phyloP scores from a whole-genome alignment of 2,888 invertebrate genomes.

The Dascillus cervinus region DNA sequence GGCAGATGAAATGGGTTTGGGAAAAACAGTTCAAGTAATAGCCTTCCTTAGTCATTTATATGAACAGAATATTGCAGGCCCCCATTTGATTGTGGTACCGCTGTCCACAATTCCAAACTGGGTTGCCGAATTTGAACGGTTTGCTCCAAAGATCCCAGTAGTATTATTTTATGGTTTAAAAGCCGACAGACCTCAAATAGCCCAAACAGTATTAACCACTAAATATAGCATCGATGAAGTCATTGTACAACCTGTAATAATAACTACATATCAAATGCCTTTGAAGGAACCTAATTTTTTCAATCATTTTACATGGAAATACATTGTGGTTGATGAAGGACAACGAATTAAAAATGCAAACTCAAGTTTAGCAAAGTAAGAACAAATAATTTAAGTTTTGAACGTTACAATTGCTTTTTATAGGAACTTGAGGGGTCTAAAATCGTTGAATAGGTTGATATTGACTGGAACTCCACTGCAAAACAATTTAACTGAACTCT shows the following conservation, averaged over 20 bases:
- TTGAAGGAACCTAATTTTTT: conserved; percentile 41
- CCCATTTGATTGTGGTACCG: conserved; percentile 53
- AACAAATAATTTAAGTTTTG: conserved; percentile 6
- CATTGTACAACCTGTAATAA: conserved; percentile 46
- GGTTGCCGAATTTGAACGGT: conserved; percentile 55
- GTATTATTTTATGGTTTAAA: conserved; percentile 49
- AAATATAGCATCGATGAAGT: conserved; percentile 27
- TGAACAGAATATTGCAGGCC: conserved; percentile 48
- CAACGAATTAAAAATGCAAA: conserved; percentile 61
- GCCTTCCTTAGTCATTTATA: conserved; percentile 79
- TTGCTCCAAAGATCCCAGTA: conserved; percentile 55
- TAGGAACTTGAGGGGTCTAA: conserved; percentile 41
- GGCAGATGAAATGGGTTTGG: conserved; percentile 95
- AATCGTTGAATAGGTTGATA: conserved; percentile 49
- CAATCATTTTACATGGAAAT: conserved; percentile 46
- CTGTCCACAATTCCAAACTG: conserved; percentile 64
- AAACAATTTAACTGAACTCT: conserved; percentile 61
- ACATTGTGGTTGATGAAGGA: conserved; percentile 63
- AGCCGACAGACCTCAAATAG: conserved; percentile 28
- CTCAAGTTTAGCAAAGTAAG: conserved; percentile 46
- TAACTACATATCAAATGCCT: conserved; percentile 53
- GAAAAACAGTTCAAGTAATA: conserved; percentile 87
- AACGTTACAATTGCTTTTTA: conserved; percentile 13
- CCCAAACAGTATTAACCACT: conserved; percentile 31
- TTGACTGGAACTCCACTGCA: conserved; percentile 70